A percentile compares a stretch with the other conserved stretches of the same genome.
These are phyloP conservation scores for Penaeus vannamei DNA, from an alignment of 1,140 invertebrate species.

Conservation along the genomic window DNA sequence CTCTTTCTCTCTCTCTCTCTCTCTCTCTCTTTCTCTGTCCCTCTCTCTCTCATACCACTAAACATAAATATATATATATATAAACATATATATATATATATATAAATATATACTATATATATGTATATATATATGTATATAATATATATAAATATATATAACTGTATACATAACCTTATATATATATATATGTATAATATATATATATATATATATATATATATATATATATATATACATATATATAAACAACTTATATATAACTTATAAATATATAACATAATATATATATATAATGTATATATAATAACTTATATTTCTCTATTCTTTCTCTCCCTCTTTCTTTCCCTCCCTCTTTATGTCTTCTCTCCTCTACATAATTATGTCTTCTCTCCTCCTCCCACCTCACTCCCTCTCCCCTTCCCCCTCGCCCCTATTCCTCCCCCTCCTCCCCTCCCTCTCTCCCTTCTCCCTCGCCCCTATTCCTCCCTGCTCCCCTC, in stretches of 20 bases:
- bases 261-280: conserved; percentile 16
- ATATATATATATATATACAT: conserved; percentile 33
- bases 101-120: too few relatives aligned
- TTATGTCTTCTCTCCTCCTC: background rate
- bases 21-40: background rate
- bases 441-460: background rate
- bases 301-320: conserved; percentile 19
- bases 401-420: background rate
- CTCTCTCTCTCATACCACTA: background rate
- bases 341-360: background rate
- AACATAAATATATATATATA: conserved; percentile 39
- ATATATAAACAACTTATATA: conserved; percentile 4
- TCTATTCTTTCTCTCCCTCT: background rate
- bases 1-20: too few relatives aligned
- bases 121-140: too few relatives aligned
- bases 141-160: too few relatives aligned
- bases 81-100: conserved; percentile 28
- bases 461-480: background rate
- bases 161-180: too few relatives aligned
- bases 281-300: conserved; percentile 24
- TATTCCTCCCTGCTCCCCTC: background rate
- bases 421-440: background rate
- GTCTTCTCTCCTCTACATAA: background rate
- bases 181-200: too few relatives aligned
- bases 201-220: conserved; percentile 43